Evolutionary conservation across 2,797 vertebrate genomes (phyloP), one percentile per base, ranked within the genome.

Genomic region (Sebastolobus alascanus): DNA sequence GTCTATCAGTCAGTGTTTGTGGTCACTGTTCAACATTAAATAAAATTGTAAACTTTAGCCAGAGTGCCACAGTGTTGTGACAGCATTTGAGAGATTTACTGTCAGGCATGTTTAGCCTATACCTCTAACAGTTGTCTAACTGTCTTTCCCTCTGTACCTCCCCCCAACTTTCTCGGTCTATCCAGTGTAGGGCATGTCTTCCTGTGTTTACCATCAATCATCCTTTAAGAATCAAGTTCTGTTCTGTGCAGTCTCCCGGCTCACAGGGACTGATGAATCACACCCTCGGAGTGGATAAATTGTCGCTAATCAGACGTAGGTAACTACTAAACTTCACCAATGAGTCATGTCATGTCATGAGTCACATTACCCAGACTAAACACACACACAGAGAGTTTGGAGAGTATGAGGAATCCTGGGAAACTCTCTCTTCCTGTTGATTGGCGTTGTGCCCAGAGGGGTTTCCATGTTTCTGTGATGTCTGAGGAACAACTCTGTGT

Each of bases 371-470:
- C 64, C 79, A 89, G 88, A 89, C 84, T 89, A 87, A 87, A 88
- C 87, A 85, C 58, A 84, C 43, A 74, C 64, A 74, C 68, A 63
- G 40, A 71, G 14, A 55, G 50, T 76, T 80, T 60, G 77, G 81
- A 78, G 68, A 83, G 66, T 66, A 35, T 75, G 71, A 85, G 75
- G 74, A 84, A 80, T 80, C 80, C 85, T 81, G 85, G 79, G 84
- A 84, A 88, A 86, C 40, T 70, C 73, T 85, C 40, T 74, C 74
- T 84, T 87, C 85, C 75, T 88, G 65, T 81, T 80, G 68, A 75
- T 73, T 86, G 61, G 80, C 63, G 2, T n/a, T 22, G 3, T 46
- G 40, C 63, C 56, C 37, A 27, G 59, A 71, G 59, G 84, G 68
- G 77, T 80, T 90, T 86, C 82, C 83, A 76, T 76, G 63, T 80